A percentile compares a stretch with the other conserved stretches of the same genome.
Conservation (phyloP, 2,797 vertebrate genomes). For the Tolypeutes matacus region DNA sequence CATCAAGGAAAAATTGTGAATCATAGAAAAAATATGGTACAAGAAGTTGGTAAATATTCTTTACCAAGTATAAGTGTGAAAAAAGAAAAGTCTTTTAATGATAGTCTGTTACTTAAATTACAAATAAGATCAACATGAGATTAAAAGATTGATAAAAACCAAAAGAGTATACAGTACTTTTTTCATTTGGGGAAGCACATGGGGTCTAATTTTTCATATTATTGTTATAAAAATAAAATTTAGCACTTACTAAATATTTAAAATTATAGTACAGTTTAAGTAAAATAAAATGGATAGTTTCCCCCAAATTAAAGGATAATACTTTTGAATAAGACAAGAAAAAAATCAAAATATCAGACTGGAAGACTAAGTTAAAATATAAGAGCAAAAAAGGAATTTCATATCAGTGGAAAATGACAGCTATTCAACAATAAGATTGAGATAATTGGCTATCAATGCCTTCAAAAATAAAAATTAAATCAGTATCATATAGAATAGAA, state of each 20-base stretch:
- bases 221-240: background rate
- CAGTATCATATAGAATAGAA: background rate
- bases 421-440: background rate
- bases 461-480: constrained; percentile 44
- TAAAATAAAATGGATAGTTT: background rate
- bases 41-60: background rate
- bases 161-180: background rate
- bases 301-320: background rate
- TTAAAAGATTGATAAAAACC: background rate
- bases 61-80: background rate
- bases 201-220: background rate
- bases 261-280: background rate
- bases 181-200: background rate
- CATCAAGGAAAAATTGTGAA: background rate
- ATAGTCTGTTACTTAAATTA: background rate
- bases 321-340: background rate
- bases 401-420: background rate
- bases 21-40: background rate
- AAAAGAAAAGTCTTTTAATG: constrained; percentile 17
- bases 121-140: background rate
- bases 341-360: background rate
- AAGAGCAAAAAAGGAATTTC: background rate
- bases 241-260: background rate
- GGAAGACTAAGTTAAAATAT: background rate
- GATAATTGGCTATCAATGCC: background rate